Base-by-base conservation (phyloP, 2,888 invertebrate genomes). In the Incurvaria masculella region DNA sequence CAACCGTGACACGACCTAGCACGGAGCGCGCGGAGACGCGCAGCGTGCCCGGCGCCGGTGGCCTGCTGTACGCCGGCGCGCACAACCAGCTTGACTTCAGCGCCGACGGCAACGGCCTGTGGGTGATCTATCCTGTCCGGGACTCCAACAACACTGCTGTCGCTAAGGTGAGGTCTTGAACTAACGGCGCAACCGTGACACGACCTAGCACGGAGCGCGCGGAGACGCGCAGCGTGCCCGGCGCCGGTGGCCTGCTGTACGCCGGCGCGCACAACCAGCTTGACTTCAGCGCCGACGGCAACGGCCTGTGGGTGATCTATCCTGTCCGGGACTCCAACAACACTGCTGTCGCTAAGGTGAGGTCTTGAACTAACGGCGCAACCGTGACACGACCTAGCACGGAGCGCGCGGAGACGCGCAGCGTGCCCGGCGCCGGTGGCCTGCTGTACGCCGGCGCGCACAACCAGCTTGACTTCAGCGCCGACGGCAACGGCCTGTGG, bases 401-500 rank as follows among this genome's bases (percentile, higher is more conserved):
- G 56, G 72, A 70, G 56, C 60, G 72, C 40, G 75, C 73, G 57
- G 76, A 73, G 57, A 69, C 72, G 0, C 73, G 71, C 0, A 65
- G 65, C 10, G 58, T 76, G 20, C 75, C 75, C 0, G 61, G 68
- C 39, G 68, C 74, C 16, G 63, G 61, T 1, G 72, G 79, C 1
- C 63, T 66, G 53, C 80, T 97, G 4, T 97, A 96, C 65, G 84
- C 85, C 3, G 81, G 87, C 0, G 85, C 88, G 56, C 86, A 87
- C 64, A 93, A 91, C 64, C 90, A 90, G 78, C 91, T 97, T 61
- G 98, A 99, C 66, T 91, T 98, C 61, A 91, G 91, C 57, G 90
- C 92, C 1, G 98, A 99, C 63, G 97, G 98, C 65, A 97, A 97
- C 62, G 98, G 97, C 10, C 80, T 99, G 10, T 99, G 98, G 98